Conservation (phyloP, 2,797 vertebrate species). For the Gephyroberyx darwinii region DNA sequence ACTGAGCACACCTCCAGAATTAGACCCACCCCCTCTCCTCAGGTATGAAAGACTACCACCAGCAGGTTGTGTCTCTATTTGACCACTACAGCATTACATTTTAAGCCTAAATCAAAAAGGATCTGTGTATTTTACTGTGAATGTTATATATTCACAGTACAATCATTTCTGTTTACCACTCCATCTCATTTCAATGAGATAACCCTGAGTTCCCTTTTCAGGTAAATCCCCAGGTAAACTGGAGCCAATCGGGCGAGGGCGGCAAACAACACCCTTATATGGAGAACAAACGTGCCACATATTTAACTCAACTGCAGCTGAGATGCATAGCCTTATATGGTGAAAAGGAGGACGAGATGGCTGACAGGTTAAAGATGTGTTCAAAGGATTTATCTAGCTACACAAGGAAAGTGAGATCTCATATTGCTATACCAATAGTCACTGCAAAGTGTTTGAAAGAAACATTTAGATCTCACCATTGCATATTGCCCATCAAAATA, state of each 20-base stretch:
- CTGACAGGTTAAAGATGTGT: slow-evolving; percentile 7
- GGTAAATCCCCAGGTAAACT: slow-evolving; percentile 57
- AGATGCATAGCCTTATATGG: slow-evolving; percentile 74
- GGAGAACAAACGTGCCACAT: slow-evolving; percentile 66
- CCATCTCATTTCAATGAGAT: background rate
- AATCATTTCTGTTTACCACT: background rate
- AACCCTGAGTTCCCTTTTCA: background rate
- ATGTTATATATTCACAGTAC: background rate
- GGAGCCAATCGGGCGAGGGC: slow-evolving; percentile 41
- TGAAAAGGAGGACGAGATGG: slow-evolving; percentile 46
- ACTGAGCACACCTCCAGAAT: slow-evolving; percentile 65
- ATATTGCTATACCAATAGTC: background rate
- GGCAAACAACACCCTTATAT: slow-evolving; percentile 68
- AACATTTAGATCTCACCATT: background rate
- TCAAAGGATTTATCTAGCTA: slow-evolving; percentile 8
- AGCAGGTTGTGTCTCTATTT: slow-evolving; percentile 52
- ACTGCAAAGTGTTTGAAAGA: background rate
- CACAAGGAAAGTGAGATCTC: background rate
- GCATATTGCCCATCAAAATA: background rate
- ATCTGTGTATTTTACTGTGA: background rate
- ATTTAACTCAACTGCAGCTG: slow-evolving; percentile 45
- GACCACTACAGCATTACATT: slow-evolving; percentile 20
- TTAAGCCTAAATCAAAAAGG: slow-evolving; percentile 26
- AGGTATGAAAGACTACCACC: slow-evolving; percentile 65
- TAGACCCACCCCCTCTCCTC: slow-evolving; percentile 24